Percentiles rank a stretch among this genome's conserved stretches.
Conservation (phyloP, 1,140 invertebrate genomes). For the Drosophila gunungcola region DNA sequence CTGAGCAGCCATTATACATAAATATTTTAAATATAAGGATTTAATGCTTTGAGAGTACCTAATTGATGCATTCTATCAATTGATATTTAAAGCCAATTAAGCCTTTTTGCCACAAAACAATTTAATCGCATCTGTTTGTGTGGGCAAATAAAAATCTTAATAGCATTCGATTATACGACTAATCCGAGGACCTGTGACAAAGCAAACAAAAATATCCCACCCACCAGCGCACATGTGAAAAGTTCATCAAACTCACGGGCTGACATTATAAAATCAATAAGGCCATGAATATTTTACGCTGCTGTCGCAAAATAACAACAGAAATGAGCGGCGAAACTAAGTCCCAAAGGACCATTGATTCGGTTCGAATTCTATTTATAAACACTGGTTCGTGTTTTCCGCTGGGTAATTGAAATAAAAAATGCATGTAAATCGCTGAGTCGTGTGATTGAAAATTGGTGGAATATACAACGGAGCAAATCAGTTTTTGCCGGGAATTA, state of each 20-base stretch:
- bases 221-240: conserved; percentile 9
- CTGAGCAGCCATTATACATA: neutral
- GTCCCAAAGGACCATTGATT: conserved; percentile 71
- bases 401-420: conserved; percentile 67
- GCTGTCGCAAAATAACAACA: conserved; percentile 37
- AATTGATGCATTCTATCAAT: conserved; percentile 11
- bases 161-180: conserved; percentile 53
- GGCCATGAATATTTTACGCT: conserved; percentile 71
- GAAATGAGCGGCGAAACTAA: conserved; percentile 38
- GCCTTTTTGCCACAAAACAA: conserved; percentile 13
- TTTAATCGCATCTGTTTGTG: conserved; percentile 36
- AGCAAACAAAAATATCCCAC: conserved; percentile 22
- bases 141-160: conserved; percentile 38
- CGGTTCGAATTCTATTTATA: conserved; percentile 15
- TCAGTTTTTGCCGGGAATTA: neutral
- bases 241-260: conserved; percentile 61
- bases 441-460: conserved; percentile 50
- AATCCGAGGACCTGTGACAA: conserved; percentile 49
- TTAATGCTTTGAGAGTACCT: neutral
- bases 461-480: conserved; percentile 10
- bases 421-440: conserved; percentile 66
- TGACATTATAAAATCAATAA: conserved; percentile 76
- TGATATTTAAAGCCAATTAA: conserved; percentile 24
- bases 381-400: conserved; percentile 32
- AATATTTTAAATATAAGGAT: conserved; percentile 1